Percentiles rank a stretch among this genome's conserved stretches.
phyloP scores from a whole-genome alignment of 2,888 invertebrate genomes.

The Sisyra terminalis region DNA sequence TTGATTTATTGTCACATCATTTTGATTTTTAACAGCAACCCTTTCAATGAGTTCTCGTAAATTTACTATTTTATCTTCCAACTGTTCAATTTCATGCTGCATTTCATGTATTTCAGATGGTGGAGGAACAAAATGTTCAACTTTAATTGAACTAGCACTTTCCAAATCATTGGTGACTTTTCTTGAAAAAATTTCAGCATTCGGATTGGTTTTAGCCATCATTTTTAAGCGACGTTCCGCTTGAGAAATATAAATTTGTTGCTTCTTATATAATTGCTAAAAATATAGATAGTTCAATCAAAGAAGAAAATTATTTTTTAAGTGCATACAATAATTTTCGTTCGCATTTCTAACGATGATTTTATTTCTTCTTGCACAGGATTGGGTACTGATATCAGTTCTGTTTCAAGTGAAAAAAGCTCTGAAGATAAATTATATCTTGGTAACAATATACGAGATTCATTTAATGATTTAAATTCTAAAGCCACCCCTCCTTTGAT shows the following conservation, averaged over 20 bases:
- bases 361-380: slow-evolving; percentile 20
- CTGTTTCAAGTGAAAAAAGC: slow-evolving; percentile 20
- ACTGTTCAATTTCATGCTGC: background rate
- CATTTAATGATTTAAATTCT: slow-evolving; percentile 15
- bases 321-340: background rate
- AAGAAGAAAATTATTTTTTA: too few species aligned
- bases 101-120: background rate
- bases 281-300: too few species aligned
- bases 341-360: slow-evolving; percentile 15
- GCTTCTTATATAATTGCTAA: background rate
- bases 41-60: background rate
- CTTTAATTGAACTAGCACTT: background rate
- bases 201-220: background rate
- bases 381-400: slow-evolving; percentile 17
- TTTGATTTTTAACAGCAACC: background rate
- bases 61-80: background rate
- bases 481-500: slow-evolving; percentile 20
- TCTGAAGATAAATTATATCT: slow-evolving; percentile 14
- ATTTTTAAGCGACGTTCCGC: background rate
- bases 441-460: slow-evolving; percentile 20
- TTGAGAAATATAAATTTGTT: slow-evolving; percentile 1
- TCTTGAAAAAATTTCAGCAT: background rate
- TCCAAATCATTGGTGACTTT: background rate
- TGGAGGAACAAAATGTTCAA: background rate
- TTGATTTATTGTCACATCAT: background rate